A percentile compares a stretch with the other conserved stretches of the same genome.
These are phyloP conservation scores for Astreopora myriophthalma DNA, from an alignment of 64 coral and sea anemone species.

Conservation along the genomic window DNA sequence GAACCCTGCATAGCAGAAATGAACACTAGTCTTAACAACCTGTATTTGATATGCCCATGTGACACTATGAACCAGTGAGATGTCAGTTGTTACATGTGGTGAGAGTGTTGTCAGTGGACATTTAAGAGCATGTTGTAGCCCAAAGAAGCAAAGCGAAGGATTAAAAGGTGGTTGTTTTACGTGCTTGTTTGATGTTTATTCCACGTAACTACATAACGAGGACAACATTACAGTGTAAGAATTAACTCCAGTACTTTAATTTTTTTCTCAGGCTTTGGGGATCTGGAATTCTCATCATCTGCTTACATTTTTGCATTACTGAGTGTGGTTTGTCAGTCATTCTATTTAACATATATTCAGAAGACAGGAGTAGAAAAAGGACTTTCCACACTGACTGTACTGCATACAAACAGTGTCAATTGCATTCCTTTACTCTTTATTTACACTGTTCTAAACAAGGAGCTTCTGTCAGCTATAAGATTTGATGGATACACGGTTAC, in stretches of 20 bases:
- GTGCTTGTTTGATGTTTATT: too few relatives aligned
- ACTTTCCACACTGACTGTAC: conserved; percentile 57
- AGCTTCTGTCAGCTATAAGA: conserved; percentile 24
- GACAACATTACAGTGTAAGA: too few relatives aligned
- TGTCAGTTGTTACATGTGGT: too few relatives aligned
- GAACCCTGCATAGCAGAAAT: too few relatives aligned
- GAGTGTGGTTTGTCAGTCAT: conserved; percentile 75
- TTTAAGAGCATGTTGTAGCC: too few relatives aligned
- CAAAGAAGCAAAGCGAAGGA: too few relatives aligned
- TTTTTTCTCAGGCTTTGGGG: conserved; percentile 58
- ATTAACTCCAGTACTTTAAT: neutral
- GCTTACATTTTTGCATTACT: conserved; percentile 61
- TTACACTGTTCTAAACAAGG: conserved; percentile 55
- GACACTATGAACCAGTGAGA: too few relatives aligned
- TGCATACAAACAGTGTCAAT: conserved; percentile 78
- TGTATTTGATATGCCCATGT: too few relatives aligned
- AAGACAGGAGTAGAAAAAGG: conserved; percentile 69
- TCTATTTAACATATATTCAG: conserved; percentile 72
- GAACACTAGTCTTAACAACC: too few relatives aligned
- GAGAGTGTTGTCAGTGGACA: too few relatives aligned
- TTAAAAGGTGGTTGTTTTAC: too few relatives aligned
- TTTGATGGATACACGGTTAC: neutral
- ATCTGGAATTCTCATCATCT: conserved; percentile 56
- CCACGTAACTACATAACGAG: too few relatives aligned
- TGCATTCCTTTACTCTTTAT: conserved; percentile 68